Evolutionary conservation across 2,888 invertebrate genomes (phyloP), one percentile per base, ranked within the genome.

Genomic region (Hedya salicella): DNA sequence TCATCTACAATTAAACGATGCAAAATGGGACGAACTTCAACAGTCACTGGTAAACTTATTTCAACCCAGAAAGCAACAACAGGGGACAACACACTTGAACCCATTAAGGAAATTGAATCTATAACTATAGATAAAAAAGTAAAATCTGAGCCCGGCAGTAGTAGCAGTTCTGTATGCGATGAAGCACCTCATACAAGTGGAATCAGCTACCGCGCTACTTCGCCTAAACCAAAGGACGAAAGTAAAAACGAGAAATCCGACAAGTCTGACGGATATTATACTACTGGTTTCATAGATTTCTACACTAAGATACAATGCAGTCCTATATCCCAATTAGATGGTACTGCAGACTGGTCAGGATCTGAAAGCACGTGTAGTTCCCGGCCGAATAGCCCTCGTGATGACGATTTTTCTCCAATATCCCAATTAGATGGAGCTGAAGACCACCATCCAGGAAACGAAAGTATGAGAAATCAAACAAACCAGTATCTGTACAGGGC

Each of bases 371-470:
- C 87, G 44, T 91, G 91, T 57, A 91, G 93, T 67, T 91, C 91
- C 0, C 86, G 89, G 60, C 92, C 92, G 2, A 81, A 80, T 32
- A 92, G 92, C 71, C 93, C 93, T 1, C 81, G 82, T 56, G 84
- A 85, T 65, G 87, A 75, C 30, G 83, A 87, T 60, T 92, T 92
- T 71, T 82, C 88, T 13, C 91, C 90, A 53, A 94, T 95, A 70
- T 94, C 94, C 71, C 95, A 95, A 81, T 84, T 95, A 60, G 95
- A 95, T 80, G 95, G 95, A 13, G 94, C 95, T 2, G 94, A 95
- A 71, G 96, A 96, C 71, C 92, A 94, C 91, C 79, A 86, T 72
- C 78, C 77, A 64, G 78, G 79, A 11, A 83, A 76, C 64, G 93
- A 93, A 71, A 74, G 76, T 9, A 80, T 78, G 49, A 84, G 89